Evolutionary conservation across 2,888 invertebrate species (phyloP), one percentile per base, ranked within the genome.

Genomic region (Meliscaeva auricollis): DNA sequence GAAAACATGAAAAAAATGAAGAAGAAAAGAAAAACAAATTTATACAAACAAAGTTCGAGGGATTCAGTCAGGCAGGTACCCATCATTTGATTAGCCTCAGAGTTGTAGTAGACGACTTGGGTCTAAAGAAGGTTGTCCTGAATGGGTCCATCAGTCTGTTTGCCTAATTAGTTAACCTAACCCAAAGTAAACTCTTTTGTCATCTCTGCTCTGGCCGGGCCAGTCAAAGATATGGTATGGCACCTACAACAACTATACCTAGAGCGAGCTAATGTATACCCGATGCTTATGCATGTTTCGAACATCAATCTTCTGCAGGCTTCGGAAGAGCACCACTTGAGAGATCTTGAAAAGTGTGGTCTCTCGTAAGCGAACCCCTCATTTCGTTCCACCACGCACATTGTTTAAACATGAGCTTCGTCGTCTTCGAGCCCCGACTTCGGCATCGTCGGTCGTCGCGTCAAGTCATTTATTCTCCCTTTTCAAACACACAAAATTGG

Each of bases 101-200:
- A 41, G 41, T 13, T 13, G 13, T 41, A 17, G 15, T 8, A 6
- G 15, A 17, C 3, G 15, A 32, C 46, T 32, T 30, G 9, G 9
- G 13, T 38, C 22, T 38, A 30, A 46, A 64, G 58, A 38, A 41
- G 56, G 44, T 62, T 62, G 73, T 70, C 60, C 77, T 58, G 38
- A 77, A 52, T 72, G 52, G 41, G 66, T 17, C 46, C 38, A 41
- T 54, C 54, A 35, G 20, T 66, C 2, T 84, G 66, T 84, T 84
- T 84, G 75, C 80, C 70, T 84, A 84, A 84, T 84, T 84, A 84
- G 84, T 84, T 80, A 84, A 70, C 84, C 58, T 80, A 84, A 70
- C 84, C 58, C 52, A 84, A 66, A 76, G 84, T 60, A 80, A 80
- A 84, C 84, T 84, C 80, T 84, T 84, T 84, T 80, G 84, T 84